A percentile compares a stretch with the other conserved stretches of the same genome.
phyloP scores from a whole-genome alignment of 2,797 vertebrate species.

The Malacoraja senta region DNA sequence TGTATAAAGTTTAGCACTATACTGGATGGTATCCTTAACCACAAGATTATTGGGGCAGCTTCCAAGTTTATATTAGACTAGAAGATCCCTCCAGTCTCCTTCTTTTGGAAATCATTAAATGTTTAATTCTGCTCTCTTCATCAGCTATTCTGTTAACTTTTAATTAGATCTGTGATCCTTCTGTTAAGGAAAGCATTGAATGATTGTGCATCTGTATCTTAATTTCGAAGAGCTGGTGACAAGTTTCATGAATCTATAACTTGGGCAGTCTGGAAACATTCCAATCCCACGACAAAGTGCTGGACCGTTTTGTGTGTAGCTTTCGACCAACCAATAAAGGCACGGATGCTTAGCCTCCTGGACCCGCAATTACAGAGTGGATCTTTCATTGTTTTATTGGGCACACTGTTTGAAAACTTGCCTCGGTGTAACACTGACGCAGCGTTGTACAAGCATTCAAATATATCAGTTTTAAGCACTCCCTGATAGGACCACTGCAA shows the following conservation, averaged over 20 bases:
- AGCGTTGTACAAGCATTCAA: not conserved
- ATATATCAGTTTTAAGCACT: not conserved
- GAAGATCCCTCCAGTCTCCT: not conserved
- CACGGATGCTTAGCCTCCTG: not conserved
- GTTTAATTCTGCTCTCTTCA: not conserved
- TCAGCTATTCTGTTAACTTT: not conserved
- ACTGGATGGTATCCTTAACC: constrained; percentile 10
- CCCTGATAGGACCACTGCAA: constrained; percentile 2
- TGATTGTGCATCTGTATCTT: not conserved
- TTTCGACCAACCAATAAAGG: not conserved
- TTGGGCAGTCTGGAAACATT: constrained; percentile 23
- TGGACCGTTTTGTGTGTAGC: not conserved
- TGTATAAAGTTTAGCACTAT: constrained; percentile 14
- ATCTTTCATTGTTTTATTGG: not conserved
- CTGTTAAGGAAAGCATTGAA: not conserved
- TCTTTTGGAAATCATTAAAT: not conserved
- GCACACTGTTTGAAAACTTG: not conserved
- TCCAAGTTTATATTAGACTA: constrained; percentile 12
- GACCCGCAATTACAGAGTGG: not conserved
- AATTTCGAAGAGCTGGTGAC: not conserved
- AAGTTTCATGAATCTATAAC: not conserved
- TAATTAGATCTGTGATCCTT: not conserved
- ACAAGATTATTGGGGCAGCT: constrained; percentile 4
- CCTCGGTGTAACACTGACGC: not conserved
- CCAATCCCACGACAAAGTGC: not conserved